Evolutionary conservation across 2,888 invertebrate genomes (phyloP), one percentile per base, ranked within the genome.

Genomic region (Anagyrus pseudococci): DNA sequence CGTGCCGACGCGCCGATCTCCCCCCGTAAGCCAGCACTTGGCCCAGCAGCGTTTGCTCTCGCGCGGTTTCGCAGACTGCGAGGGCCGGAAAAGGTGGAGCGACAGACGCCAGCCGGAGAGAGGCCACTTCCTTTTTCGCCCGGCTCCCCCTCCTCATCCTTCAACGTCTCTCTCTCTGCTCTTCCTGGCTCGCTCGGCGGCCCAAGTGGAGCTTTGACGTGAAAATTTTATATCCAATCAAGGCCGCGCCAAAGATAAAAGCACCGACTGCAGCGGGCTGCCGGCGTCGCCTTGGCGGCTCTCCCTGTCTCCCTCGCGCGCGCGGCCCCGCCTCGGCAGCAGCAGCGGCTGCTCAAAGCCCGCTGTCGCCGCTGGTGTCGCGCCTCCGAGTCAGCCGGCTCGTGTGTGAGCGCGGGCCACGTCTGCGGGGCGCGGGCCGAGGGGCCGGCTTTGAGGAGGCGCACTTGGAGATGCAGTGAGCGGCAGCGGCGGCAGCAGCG

Each of bases 211-310:
- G 58, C 29, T 26, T 52, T 22, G 26, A 26, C 50, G 37, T 53
- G 53, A 47, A 62, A 62, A 20, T 53, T 58, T 58, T 15, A 62
- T 58, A 19, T 62, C 62, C 58, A 58, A 62, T 62, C 55, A 53
- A 47, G 15, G 6, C 10, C 26, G 19, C 20, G 25, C 26, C 13
- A 41, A 22, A 54, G 54, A 55, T 43, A 43, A 60, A 54, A 49
- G 56, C 25, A 19, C 25, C 15, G 13, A 13, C 33, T 33, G 33
- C 33, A 6, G 6, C 33, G 33, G 13, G 7, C 33, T 33, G 13
- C 6, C 13, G 33, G 7, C 33, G 7, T 33, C 33, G 33, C 33
- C 33, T 33, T 13, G 7, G 33, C 17, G 7, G 43, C 43, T 43
- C 43, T n/a, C n/a, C n/a, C n/a, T 17, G 19, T 43, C 17, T 43